Evolutionary conservation across 2,113 vertebrate species (phyloP).

Genomic region (Arizona elegans): DNA sequence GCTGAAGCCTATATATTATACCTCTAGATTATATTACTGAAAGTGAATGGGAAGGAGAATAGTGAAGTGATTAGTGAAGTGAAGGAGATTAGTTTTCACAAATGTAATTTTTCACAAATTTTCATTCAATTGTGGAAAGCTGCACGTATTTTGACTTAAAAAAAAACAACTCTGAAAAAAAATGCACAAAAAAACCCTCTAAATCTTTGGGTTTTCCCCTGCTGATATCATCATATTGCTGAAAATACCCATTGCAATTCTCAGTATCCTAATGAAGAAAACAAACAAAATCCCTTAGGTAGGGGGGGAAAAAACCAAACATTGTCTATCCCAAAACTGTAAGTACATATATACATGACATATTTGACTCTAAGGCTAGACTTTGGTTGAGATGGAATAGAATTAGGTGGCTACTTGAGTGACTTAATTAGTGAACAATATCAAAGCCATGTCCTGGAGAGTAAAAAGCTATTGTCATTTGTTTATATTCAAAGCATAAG

Average conservation of each 20-base stretch:
- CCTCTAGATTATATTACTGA: not conserved
- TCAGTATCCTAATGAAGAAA: not conserved
- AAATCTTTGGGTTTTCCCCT: not conserved
- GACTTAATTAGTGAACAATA: not conserved
- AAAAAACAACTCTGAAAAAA: not conserved
- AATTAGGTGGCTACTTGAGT: not conserved
- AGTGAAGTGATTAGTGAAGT: not conserved
- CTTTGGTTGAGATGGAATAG: not conserved
- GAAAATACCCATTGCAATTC: not conserved
- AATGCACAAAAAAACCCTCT: not conserved
- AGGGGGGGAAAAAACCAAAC: not conserved
- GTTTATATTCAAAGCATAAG: not conserved
- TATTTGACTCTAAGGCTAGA: not conserved
- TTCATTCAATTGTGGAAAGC: not conserved
- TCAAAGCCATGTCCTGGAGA: not conserved
- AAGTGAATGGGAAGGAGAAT: not conserved
- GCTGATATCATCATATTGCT: not conserved
- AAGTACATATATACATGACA: not conserved
- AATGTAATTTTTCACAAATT: not conserved
- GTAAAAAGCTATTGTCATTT: not conserved
- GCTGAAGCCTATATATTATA: not conserved
- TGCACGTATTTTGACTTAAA: not conserved
- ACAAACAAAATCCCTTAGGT: not conserved
- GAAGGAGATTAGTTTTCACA: not conserved
- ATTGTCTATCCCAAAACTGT: not conserved